Evolutionary conservation across 2,888 invertebrate genomes (phyloP), one percentile per base, ranked within the genome.

Genomic region (Hylaea fasciaria): DNA sequence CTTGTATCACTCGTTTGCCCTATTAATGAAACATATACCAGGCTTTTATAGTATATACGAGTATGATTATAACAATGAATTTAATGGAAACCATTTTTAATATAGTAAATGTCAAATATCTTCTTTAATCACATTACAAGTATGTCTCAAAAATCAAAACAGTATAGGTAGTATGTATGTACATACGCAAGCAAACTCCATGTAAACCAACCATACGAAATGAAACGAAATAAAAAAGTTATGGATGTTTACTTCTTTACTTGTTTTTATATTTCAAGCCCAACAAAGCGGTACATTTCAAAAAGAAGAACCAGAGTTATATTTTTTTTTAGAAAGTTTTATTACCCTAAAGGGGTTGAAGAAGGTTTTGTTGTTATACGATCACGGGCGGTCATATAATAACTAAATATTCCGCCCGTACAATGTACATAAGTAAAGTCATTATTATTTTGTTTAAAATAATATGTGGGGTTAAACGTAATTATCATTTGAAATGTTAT

Each of bases 251-350:
- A 66, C 39, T 64, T n/a, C n/a, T n/a, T n/a, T n/a, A n/a, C n/a
- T n/a, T n/a, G n/a, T n/a, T 53, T 63, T 65, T 68, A 70, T 70
- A 70, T 68, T 56, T 70, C 68, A 68, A 57, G 53, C 45, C 61
- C 63, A 65, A 68, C 68, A 68, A 69, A 72, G 69, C 69, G 76
- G 79, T 73, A 72, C 71, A 69, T 76, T 77, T 73, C 64, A 68
- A 68, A 70, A 66, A 67, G 66, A 70, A 61, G 70, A 66, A 64
- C 56, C 78, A 73, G 64, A 59, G 77, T 77, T 78, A 84, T 85
- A 84, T 83, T 77, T 79, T 78, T 83, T 83, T 83, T 80, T 74
- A 77, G 87, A 90, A 91, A 91, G 89, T 89, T 90, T 87, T 90
- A 91, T 83, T 81, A 72, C 82, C 70, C 78, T 77, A 84, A 89